Conservation (phyloP, 2,888 invertebrate genomes). For the Cryptocephalus moraei region DNA sequence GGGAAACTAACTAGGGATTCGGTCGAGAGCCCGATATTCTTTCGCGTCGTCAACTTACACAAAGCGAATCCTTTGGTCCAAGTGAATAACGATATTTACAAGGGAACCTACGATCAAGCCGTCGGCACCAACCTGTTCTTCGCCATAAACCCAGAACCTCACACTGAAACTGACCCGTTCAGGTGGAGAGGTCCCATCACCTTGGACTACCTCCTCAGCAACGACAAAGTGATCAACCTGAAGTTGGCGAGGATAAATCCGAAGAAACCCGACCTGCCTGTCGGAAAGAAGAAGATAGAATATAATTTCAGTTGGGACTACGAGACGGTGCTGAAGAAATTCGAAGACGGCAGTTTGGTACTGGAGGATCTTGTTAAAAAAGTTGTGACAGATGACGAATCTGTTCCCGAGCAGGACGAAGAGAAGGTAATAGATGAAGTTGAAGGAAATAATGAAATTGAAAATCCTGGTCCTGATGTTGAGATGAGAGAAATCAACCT, state of each 20-base stretch:
- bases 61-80: neutral
- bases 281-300: neutral
- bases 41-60: neutral
- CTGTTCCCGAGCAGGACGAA: neutral
- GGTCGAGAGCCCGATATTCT: neutral
- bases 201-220: neutral
- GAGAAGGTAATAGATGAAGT: neutral
- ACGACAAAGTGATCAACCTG: neutral
- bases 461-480: neutral
- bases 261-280: neutral
- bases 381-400: neutral
- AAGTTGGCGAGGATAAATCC: neutral
- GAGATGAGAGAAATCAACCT: neutral
- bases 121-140: neutral
- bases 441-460: neutral
- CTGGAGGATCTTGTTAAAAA: neutral
- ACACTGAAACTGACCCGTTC: neutral
- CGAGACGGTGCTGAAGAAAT: neutral
- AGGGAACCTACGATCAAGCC: neutral
- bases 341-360: neutral
- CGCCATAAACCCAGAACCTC: neutral
- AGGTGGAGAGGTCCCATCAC: neutral
- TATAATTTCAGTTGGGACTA: neutral
- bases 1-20: neutral
- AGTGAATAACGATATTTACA: neutral